Conservation (phyloP, 2,113 vertebrate species). For the Mola mola region DNA sequence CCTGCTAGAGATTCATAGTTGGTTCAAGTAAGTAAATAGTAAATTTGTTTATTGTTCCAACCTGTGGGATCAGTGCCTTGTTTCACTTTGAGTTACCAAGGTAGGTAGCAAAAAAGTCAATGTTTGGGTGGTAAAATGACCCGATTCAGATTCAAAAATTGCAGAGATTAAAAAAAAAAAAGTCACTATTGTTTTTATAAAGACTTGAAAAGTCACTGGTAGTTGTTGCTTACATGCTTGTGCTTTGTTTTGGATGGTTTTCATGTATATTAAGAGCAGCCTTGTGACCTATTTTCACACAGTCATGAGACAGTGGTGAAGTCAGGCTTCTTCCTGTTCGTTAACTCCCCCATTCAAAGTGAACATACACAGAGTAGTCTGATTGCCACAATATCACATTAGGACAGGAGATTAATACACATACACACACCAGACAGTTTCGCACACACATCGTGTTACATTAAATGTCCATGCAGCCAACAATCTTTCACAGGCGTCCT, state of each 20-base stretch:
- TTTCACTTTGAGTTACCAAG: too few relatives aligned
- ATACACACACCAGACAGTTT: neutral
- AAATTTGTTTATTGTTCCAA: too few relatives aligned
- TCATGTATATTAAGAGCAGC: too few relatives aligned
- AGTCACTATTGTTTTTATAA: neutral
- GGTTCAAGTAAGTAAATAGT: too few relatives aligned
- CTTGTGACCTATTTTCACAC: constrained; percentile 21
- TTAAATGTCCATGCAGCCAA: neutral
- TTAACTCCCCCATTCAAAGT: constrained; percentile 23
- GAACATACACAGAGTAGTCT: neutral
- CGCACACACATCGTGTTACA: neutral
- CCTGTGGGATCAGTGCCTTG: too few relatives aligned
- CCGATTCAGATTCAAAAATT: too few relatives aligned
- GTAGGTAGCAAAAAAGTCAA: too few relatives aligned
- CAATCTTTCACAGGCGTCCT: constrained; percentile 1
- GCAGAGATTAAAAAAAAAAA: too few relatives aligned
- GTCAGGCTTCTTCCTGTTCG: constrained; percentile 20
- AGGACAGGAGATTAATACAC: neutral
- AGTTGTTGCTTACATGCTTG: neutral
- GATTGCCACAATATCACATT: neutral
- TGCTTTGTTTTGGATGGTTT: neutral
- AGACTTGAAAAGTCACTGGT: neutral
- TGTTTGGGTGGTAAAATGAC: too few relatives aligned
- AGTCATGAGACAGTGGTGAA: constrained; percentile 10
- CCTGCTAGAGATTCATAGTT: too few relatives aligned